phyloP scores from a whole-genome alignment of 2,113 vertebrate genomes.

The Bagarius yarrelli region DNA sequence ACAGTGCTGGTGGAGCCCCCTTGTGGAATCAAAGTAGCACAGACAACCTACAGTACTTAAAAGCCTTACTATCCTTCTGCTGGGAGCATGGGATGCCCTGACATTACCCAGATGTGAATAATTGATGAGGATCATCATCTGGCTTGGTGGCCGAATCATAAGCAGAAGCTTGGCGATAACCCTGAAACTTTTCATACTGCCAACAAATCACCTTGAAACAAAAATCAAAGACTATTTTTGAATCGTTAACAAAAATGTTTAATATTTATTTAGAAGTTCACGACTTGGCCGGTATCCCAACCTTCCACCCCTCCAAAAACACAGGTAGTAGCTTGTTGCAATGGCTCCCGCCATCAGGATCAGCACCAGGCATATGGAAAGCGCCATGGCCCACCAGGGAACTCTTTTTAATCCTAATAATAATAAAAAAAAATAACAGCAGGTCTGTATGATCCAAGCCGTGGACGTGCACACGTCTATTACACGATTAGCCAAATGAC shows the following conservation, averaged over 20 bases:
- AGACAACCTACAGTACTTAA: constrained; percentile 23
- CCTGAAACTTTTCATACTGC: neutral
- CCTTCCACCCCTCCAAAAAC: constrained; percentile 70
- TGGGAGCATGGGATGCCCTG: constrained; percentile 22
- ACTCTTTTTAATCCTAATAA: constrained; percentile 10
- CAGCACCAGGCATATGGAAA: constrained; percentile 54
- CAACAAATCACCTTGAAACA: neutral
- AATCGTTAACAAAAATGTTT: constrained; percentile 29
- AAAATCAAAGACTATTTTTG: neutral
- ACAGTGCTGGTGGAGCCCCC: constrained; percentile 38
- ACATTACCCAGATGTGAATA: constrained; percentile 36
- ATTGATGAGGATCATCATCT: constrained; percentile 20
- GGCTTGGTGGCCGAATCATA: neutral
- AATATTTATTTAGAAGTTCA: constrained; percentile 38
- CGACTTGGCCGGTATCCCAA: constrained; percentile 62
- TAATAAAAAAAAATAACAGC: neutral
- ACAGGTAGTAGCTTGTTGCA: constrained; percentile 66
- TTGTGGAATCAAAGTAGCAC: constrained; percentile 36
- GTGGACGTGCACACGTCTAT: no score
- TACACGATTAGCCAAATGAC: no score
- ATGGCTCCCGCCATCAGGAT: constrained; percentile 51
- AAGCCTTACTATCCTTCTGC: constrained; percentile 21
- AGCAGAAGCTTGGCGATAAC: neutral
- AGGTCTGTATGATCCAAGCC: neutral
- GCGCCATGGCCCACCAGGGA: constrained; percentile 48